Base-by-base conservation (phyloP, 2,797 vertebrate genomes). In the Hippopotamyrus pictus region DNA sequence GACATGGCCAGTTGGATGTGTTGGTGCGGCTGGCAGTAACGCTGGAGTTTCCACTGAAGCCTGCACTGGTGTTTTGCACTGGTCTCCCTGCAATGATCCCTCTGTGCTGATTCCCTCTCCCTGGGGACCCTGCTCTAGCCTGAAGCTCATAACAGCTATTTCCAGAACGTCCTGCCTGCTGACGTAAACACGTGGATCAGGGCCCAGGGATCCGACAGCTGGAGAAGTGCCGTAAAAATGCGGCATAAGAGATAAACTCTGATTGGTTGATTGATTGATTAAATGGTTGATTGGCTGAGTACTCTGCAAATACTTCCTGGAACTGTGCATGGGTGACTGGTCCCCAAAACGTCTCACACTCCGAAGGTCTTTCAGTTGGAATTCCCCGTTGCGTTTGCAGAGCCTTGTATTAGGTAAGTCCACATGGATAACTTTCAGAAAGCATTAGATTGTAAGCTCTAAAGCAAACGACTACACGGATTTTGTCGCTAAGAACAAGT, bases 11-110 rank as follows among this genome's bases (percentile, higher is more conserved):
- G 44, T 69, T 89, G 84, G 89, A 88, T 29, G 53, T 88, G 88
- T 57, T 29, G 84, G 62, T 3, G 12, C 50, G 41, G 29, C 90
- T 91, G 48, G 83, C 57, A 54, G n/a, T 12, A 50, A 46, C 17
- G 12, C 33, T 87, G 83, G 54, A 87, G 89, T 82, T n/a, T 88
- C 89, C 50, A 33, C 48, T 88, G 41, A 69, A 88, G 54, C 48
- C 76, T 29, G 19, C 79, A 51, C 79, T 62, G 65, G 65, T 88
- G 48, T 22, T 85, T 50, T 41, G 51, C 3, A 83, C 89, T 73
- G 79, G 90, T 69, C 11, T 62, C 65, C 8, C 50, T 46, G 79
- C 88, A 50, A 83, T 46, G 33, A 54, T 48, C 69, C 54, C 37
- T 54, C 29, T 7, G 46, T n/a, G 48, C 79, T 33, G 79, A 76